phyloP scores from a whole-genome alignment of 2,797 vertebrate genomes.

The Sebastes trivittatus region DNA sequence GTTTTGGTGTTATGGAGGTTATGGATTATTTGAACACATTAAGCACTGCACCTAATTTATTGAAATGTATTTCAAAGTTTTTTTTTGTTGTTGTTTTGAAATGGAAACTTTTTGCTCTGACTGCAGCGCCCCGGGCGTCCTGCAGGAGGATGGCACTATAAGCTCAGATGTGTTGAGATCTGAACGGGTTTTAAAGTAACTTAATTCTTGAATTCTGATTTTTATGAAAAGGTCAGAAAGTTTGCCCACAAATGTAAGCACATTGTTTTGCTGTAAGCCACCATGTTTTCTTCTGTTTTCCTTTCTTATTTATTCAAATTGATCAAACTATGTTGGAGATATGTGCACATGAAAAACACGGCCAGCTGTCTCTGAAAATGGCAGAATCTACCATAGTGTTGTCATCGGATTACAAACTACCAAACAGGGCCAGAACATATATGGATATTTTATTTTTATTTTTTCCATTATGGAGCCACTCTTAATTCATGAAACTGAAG shows the following conservation, averaged over 20 bases:
- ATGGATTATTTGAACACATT: slow-evolving; percentile 13
- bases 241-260: slow-evolving; percentile 4
- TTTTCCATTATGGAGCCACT: neutral
- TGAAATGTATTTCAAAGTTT: slow-evolving; percentile 19
- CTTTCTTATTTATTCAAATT: neutral
- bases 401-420: neutral
- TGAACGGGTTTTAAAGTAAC: neutral
- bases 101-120: neutral
- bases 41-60: slow-evolving; percentile 49
- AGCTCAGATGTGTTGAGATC: neutral
- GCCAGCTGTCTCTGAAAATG: slow-evolving; percentile 2
- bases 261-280: slow-evolving; percentile 12
- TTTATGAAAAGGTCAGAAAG: neutral
- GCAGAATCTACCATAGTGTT: neutral
- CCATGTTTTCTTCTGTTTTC: neutral
- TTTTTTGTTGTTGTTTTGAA: slow-evolving; percentile 5
- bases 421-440: neutral
- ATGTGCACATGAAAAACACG: neutral
- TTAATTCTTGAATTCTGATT: neutral
- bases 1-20: neutral
- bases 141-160: neutral
- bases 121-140: neutral
- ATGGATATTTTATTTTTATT: neutral
- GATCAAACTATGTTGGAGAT: neutral
- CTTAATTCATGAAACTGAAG: neutral